Conservation (phyloP, 2,888 invertebrate species). For the Clepsis dumicolana region DNA sequence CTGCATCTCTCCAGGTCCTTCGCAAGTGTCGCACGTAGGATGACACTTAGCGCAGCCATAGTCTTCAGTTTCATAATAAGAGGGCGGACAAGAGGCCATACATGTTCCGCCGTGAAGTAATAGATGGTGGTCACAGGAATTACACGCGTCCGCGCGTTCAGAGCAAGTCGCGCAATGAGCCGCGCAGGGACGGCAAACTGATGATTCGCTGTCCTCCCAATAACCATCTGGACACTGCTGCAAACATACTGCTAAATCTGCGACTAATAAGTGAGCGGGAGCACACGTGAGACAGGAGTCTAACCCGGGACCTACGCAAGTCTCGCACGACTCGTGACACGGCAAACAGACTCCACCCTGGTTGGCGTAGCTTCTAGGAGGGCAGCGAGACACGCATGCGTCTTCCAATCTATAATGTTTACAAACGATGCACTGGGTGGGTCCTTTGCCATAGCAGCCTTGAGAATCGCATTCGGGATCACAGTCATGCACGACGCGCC, state of each 20-base stretch:
- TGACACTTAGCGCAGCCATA: constrained; percentile 94
- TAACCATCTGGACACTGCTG: constrained; percentile 96
- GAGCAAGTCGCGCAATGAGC: constrained; percentile 95
- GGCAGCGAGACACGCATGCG: constrained; percentile 94
- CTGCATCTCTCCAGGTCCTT: constrained; percentile 91
- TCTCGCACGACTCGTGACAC: constrained; percentile 95
- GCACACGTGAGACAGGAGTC: constrained; percentile 95
- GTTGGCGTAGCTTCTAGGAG: constrained; percentile 93
- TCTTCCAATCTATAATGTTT: constrained; percentile 93
- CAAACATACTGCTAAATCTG: constrained; percentile 94
- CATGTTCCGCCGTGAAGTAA: constrained; percentile 94
- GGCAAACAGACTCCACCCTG: constrained; percentile 93
- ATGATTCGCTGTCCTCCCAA: constrained; percentile 91
- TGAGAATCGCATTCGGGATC: constrained; percentile 94
- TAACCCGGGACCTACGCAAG: constrained; percentile 95
- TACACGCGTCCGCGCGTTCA: constrained; percentile 93
- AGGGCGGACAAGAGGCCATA: constrained; percentile 92
- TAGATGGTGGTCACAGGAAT: constrained; percentile 95
- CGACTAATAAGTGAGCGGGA: constrained; percentile 93
- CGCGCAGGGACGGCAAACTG: constrained; percentile 94
- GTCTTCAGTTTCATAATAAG: constrained; percentile 94
- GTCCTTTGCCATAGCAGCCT: constrained; percentile 94
- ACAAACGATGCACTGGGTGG: constrained; percentile 94
- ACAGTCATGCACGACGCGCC: constrained; percentile 89
- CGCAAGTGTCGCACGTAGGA: constrained; percentile 92